These are phyloP conservation scores for Polyodon spathula DNA, from an alignment of 2,113 vertebrate species.

Conservation along the genomic window DNA sequence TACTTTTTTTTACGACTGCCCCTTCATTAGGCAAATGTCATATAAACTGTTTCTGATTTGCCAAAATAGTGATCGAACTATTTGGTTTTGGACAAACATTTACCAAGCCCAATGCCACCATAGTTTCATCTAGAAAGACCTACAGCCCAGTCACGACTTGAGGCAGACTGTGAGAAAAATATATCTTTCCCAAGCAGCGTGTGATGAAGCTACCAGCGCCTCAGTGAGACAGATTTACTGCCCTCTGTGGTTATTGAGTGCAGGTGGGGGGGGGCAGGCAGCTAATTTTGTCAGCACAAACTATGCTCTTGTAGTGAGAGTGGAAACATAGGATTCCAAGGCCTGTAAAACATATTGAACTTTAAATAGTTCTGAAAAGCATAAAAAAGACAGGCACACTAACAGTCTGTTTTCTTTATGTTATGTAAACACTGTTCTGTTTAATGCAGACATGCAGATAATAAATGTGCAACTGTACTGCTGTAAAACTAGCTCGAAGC, in stretches of 20 bases:
- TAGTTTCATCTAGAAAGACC: not conserved
- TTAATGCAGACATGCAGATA: no score
- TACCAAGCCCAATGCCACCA: no score
- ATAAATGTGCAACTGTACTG: no score
- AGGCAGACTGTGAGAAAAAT: not conserved
- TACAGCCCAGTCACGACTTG: not conserved
- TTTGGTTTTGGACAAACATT: no score
- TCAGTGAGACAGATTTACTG: not conserved
- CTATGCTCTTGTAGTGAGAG: slow-evolving; percentile 11
- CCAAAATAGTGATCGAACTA: no score
- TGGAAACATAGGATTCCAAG: slow-evolving; percentile 12
- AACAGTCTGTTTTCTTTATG: no score
- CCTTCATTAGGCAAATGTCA: no score
- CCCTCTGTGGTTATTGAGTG: slow-evolving; percentile 10
- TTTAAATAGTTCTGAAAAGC: not conserved
- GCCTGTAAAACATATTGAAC: slow-evolving; percentile 11
- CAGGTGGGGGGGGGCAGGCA: no score
- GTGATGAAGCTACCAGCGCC: not conserved
- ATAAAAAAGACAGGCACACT: not conserved
- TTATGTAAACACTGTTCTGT: no score
- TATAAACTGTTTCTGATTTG: no score
- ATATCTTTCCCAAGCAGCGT: not conserved
- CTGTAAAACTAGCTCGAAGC: no score
- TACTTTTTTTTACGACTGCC: no score
- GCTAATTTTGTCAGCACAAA: slow-evolving; percentile 22